Conservation (phyloP, 2,797 vertebrate genomes). For the Sebastes ruberrimus region DNA sequence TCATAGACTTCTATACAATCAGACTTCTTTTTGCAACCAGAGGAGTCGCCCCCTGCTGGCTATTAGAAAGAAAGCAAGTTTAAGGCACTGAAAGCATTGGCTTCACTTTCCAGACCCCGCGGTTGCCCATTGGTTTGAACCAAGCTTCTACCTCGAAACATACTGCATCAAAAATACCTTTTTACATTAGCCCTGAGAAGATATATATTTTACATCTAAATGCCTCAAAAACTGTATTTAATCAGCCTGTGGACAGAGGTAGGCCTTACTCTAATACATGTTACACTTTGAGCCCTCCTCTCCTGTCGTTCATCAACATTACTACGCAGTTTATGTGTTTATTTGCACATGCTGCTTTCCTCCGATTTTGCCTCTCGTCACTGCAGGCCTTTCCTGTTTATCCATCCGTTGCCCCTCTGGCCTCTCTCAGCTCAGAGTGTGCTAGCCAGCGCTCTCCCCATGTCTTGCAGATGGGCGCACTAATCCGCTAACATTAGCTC, state of each 20-base stretch:
- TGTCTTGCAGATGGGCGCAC: constrained; percentile 72
- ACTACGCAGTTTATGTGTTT: constrained; percentile 19
- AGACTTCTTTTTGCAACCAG: no score
- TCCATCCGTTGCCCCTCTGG: constrained; percentile 62
- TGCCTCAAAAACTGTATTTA: neutral
- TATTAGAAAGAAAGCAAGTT: neutral
- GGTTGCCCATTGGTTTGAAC: neutral
- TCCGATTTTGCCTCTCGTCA: constrained; percentile 23
- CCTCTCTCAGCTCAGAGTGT: constrained; percentile 52
- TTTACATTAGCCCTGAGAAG: neutral
- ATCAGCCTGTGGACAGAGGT: neutral
- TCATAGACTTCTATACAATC: no score
- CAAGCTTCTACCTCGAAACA: neutral
- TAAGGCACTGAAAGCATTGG: neutral
- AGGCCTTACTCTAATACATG: neutral
- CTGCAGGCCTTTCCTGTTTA: constrained; percentile 66
- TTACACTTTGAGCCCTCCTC: neutral
- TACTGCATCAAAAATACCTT: neutral
- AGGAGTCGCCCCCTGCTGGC: neutral
- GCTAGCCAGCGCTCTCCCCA: constrained; percentile 62
- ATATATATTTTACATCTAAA: neutral
- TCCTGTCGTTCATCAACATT: neutral
- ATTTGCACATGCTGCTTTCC: constrained; percentile 20
- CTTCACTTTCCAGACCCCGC: neutral
- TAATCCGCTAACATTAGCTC: constrained; percentile 73